These are phyloP conservation scores for Megalops atlanticus DNA, from an alignment of 2,113 vertebrate genomes.

Conservation along the genomic window DNA sequence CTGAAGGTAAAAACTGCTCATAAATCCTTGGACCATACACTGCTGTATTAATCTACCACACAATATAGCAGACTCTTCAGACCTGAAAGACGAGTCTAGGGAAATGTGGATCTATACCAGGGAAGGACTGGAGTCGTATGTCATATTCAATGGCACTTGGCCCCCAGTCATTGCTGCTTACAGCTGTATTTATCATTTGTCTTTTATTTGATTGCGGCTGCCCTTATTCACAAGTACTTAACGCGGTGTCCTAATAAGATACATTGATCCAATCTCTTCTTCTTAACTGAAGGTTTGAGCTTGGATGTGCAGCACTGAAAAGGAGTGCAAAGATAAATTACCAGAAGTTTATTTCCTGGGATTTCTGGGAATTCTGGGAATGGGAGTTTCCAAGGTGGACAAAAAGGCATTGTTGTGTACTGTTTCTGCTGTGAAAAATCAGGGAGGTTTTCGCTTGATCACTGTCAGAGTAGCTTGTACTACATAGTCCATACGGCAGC, in stretches of 20 bases:
- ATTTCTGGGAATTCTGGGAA: neutral
- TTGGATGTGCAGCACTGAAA: neutral
- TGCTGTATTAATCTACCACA: constrained; percentile 1
- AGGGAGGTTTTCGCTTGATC: neutral
- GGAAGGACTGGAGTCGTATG: neutral
- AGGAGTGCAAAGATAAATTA: neutral
- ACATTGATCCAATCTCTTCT: constrained; percentile 1
- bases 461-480: neutral
- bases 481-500: neutral
- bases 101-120: constrained; percentile 4
- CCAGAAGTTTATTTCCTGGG: neutral
- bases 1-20: constrained; percentile 5
- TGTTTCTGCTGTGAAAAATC: too few species aligned
- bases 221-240: constrained; percentile 9
- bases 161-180: neutral
- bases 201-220: constrained; percentile 1
- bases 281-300: neutral
- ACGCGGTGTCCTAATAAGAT: constrained; percentile 7
- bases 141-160: constrained; percentile 1
- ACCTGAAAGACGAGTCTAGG: constrained; percentile 6
- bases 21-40: constrained; percentile 11
- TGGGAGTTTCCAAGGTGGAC: neutral
- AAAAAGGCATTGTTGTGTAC: too few species aligned
- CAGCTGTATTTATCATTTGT: constrained; percentile 7
- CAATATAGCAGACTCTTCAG: constrained; percentile 4